Evolutionary conservation across 2,797 vertebrate genomes (phyloP), one percentile per base, ranked within the genome.

Genomic region (Thaleichthys pacificus): DNA sequence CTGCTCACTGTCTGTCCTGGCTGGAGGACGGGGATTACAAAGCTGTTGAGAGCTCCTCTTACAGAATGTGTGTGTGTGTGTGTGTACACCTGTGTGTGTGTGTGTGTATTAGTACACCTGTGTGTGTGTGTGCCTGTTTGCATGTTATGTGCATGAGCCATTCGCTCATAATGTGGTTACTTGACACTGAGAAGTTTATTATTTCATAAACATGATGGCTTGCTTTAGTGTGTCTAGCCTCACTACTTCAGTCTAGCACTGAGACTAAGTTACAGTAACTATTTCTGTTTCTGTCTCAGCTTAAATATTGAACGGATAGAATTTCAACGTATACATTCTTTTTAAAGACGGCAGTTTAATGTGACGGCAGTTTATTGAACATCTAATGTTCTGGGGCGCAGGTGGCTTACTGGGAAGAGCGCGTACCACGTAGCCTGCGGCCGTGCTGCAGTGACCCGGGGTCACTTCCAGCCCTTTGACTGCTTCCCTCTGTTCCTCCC

Each of bases 1-100:
- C 68, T 6, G 47, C 47, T 30, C 21, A 11, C 28, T 32, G 57
- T 75, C 47, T 67, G 72, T 76, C 79, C 81, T 81, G 66, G 78
- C 80, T 35, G 0, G 19, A 2, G 61, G 63, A 70, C 78, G 81
- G 80, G 79, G 76, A 81, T 84, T 73, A 28, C 69, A 73, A 76
- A 85, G 80, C 26, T 68, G 61, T 65, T 84, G 82, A 87, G 80
- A 71, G 82, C 69, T 88, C 84, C 54, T 69, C 82, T 86, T 88
- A 86, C 74, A 86, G 0, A 77, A 70, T 73, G 73, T 86, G 84
- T 64, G 38, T 2, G 9, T 73, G 57, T 73, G 70, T 58, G 65
- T 54, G 64, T 35, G 22, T 56, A 87, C 74, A 82, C 79, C 70
- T 51, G 17, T 67, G 74, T 72, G 70, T 66, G 9, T 58, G 32